A percentile compares a stretch with the other conserved stretches of the same genome.
phyloP scores from a whole-genome alignment of 1,140 invertebrate genomes.

The Whitmania pigra region DNA sequence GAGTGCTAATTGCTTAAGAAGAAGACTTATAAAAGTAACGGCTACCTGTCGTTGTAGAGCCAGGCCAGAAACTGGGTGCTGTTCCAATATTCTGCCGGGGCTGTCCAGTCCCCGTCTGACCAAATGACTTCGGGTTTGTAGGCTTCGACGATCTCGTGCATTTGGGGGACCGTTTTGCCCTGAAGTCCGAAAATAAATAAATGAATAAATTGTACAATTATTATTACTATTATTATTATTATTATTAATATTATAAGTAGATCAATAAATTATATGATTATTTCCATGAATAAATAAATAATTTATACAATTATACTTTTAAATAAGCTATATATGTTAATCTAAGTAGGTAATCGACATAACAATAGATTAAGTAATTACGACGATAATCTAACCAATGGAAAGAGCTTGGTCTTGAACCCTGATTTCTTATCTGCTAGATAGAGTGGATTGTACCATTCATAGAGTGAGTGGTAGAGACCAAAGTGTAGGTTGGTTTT shows the following conservation, averaged over 20 bases:
- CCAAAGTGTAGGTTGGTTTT: constrained; percentile 58
- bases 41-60: constrained; percentile 75
- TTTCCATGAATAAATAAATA: constrained; percentile 41
- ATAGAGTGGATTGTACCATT: constrained; percentile 78
- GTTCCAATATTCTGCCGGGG: constrained; percentile 54
- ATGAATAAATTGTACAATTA: constrained; percentile 55
- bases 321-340: constrained; percentile 44
- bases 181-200: neutral
- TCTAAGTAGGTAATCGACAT: neutral
- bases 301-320: constrained; percentile 60
- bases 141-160: constrained; percentile 50
- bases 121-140: constrained; percentile 82
- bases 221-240: too few species aligned
- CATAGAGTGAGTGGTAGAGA: constrained; percentile 71
- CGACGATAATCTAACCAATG: neutral
- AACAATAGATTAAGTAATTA: neutral
- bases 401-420: constrained; percentile 45
- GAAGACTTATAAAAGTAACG: neutral
- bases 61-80: constrained; percentile 59
- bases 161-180: constrained; percentile 43
- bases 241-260: too few species aligned
- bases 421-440: constrained; percentile 54
- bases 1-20: neutral
- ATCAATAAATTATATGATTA: constrained; percentile 55
- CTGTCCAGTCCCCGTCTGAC: constrained; percentile 65